These are phyloP conservation scores for Crypturellus tataupa DNA, from an alignment of 2,797 vertebrate genomes.

Conservation along the genomic window DNA sequence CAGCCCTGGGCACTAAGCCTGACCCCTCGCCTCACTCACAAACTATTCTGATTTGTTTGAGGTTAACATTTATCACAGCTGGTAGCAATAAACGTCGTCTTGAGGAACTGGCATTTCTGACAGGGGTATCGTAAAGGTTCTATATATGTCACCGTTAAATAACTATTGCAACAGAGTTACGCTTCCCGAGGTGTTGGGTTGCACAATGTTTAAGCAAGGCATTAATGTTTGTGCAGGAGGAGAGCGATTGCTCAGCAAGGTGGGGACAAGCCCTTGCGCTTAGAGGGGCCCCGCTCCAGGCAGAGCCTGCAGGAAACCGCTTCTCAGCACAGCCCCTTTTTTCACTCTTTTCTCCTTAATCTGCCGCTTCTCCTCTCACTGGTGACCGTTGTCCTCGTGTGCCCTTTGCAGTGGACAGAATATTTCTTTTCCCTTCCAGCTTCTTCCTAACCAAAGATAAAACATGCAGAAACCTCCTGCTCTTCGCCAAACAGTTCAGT, in stretches of 20 bases:
- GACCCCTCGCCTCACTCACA: neutral
- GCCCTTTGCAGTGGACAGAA: fast-evolving
- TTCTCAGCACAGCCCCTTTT: neutral
- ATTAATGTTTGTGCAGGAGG: constrained; percentile 18
- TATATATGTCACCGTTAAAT: neutral
- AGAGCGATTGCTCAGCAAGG: neutral
- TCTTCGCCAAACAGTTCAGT: neutral
- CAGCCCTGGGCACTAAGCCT: neutral
- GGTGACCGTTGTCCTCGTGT: neutral
- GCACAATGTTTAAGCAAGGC: constrained; percentile 56
- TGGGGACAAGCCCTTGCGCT: neutral
- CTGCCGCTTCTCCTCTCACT: neutral
- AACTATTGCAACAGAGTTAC: neutral
- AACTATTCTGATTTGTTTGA: neutral
- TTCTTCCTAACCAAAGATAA: neutral
- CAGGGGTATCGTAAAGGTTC: neutral
- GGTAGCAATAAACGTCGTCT: neutral
- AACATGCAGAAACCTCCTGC: neutral
- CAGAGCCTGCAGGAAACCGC: neutral
- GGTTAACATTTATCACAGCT: neutral
- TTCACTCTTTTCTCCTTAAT: neutral
- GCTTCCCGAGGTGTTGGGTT: neutral
- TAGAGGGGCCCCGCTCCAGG: neutral
- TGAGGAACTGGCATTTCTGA: neutral
- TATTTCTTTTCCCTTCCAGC: neutral